Percentiles rank a stretch among this genome's conserved stretches.
Evolutionary conservation across 2,797 vertebrate genomes (phyloP).

Genomic region (Remorina albescens): DNA sequence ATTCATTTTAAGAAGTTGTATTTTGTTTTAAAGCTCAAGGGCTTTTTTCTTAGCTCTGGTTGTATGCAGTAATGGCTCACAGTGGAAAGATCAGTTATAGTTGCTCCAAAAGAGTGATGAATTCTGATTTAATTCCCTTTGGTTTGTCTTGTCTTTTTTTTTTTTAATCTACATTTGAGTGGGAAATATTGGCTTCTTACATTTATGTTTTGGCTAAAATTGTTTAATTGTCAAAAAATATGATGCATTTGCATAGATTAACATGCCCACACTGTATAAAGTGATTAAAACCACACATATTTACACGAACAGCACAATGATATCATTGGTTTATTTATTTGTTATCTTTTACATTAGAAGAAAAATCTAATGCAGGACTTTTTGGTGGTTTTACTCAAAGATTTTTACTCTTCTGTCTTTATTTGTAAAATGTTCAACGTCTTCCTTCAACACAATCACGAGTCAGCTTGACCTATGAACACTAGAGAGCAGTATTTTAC

Average conservation of each 20-base stretch:
- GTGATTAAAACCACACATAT: too few species aligned
- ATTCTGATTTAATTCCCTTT: not conserved
- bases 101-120: not conserved
- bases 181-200: too few species aligned
- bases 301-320: too few species aligned
- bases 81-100: not conserved
- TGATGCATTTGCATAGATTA: not conserved
- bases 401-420: not conserved
- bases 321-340: too few species aligned
- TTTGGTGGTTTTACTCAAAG: not conserved
- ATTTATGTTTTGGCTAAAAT: too few species aligned
- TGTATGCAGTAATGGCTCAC: too few species aligned
- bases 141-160: not conserved
- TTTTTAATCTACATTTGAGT: not conserved
- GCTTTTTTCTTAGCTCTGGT: not conserved
- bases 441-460: not conserved
- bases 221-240: not conserved
- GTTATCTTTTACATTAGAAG: not conserved
- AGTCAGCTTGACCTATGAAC: slow-evolving; percentile 23
- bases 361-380: not conserved
- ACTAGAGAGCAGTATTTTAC: slow-evolving; percentile 54
- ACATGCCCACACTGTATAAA: too few species aligned
- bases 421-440: not conserved
- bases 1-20: not conserved
- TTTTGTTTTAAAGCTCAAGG: not conserved